Conservation (phyloP, 2,797 vertebrate genomes). For the Lagocephalus sceleratus region DNA sequence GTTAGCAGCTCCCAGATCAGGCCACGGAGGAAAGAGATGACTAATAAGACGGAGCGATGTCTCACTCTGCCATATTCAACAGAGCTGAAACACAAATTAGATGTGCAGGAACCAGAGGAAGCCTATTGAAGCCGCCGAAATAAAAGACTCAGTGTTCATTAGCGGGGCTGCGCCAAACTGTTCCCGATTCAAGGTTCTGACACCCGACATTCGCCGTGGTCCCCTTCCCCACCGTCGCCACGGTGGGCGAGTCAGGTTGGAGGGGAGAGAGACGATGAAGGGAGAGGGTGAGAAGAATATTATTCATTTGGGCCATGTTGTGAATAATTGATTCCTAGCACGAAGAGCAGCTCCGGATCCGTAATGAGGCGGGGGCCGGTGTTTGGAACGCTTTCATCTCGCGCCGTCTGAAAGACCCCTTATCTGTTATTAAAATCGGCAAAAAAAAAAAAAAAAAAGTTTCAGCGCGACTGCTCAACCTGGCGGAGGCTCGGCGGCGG, state of each 20-base stretch:
- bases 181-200: slow-evolving; percentile 47
- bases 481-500: slow-evolving; percentile 15
- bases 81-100: slow-evolving; percentile 30
- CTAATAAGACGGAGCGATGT: neutral
- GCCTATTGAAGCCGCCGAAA: slow-evolving; percentile 38
- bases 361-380: slow-evolving; percentile 55
- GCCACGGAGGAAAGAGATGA: neutral
- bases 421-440: slow-evolving; percentile 24
- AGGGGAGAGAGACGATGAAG: slow-evolving; percentile 38
- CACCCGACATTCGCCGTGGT: slow-evolving; percentile 18
- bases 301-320: slow-evolving; percentile 60
- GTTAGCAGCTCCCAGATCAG: neutral
- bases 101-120: slow-evolving; percentile 30
- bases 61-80: slow-evolving; percentile 10
- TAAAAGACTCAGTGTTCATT: slow-evolving; percentile 48
- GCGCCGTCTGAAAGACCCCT: slow-evolving; percentile 28
- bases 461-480: slow-evolving; percentile 1
- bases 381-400: slow-evolving; percentile 59
- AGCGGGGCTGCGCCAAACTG: slow-evolving; percentile 32
- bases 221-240: slow-evolving; percentile 18
- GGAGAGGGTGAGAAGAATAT: slow-evolving; percentile 47
- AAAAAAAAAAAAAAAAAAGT: slow-evolving; percentile 33
- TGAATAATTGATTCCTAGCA: slow-evolving; percentile 65
- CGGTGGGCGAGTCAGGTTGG: slow-evolving; percentile 19
- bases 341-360: slow-evolving; percentile 46